Evolutionary conservation across 2,113 vertebrate species (phyloP).

Genomic region (Zeus faber): DNA sequence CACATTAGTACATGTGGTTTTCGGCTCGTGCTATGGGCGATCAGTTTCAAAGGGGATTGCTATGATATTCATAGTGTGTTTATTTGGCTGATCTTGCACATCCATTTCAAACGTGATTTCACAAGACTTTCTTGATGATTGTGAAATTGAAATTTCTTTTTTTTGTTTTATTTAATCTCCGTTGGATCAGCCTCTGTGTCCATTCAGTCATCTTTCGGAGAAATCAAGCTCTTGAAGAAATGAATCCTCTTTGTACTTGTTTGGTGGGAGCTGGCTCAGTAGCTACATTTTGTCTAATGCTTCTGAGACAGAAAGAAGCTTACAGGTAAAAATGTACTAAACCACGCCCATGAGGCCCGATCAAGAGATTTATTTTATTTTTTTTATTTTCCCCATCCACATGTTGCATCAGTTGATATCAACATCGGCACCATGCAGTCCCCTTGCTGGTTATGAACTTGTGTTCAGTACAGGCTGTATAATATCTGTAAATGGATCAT

Average conservation of each 20-base stretch:
- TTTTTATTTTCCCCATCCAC: no score
- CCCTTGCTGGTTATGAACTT: slow-evolving; percentile 18
- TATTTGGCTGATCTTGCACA: slow-evolving; percentile 45
- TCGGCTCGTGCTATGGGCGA: slow-evolving; percentile 45
- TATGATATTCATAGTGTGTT: slow-evolving; percentile 67
- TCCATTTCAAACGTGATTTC: slow-evolving; percentile 14
- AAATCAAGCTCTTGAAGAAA: neutral
- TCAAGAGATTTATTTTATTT: neutral
- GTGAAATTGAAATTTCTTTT: neutral
- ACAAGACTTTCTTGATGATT: no score
- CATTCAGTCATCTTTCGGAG: neutral
- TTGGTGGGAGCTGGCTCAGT: neutral
- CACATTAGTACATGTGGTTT: slow-evolving; percentile 19
- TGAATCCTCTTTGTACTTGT: slow-evolving; percentile 1
- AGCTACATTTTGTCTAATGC: neutral
- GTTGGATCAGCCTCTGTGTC: neutral
- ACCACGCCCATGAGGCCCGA: neutral
- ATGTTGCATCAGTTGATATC: neutral
- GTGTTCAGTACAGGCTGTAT: slow-evolving; percentile 21
- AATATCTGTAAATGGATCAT: slow-evolving; percentile 36
- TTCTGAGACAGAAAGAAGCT: no score
- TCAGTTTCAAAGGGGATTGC: slow-evolving; percentile 41
- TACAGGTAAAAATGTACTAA: neutral
- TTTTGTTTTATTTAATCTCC: neutral
- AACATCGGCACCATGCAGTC: slow-evolving; percentile 13